These are phyloP conservation scores for Gymnogyps californianus DNA, from an alignment of 2,113 vertebrate species.

Conservation along the genomic window DNA sequence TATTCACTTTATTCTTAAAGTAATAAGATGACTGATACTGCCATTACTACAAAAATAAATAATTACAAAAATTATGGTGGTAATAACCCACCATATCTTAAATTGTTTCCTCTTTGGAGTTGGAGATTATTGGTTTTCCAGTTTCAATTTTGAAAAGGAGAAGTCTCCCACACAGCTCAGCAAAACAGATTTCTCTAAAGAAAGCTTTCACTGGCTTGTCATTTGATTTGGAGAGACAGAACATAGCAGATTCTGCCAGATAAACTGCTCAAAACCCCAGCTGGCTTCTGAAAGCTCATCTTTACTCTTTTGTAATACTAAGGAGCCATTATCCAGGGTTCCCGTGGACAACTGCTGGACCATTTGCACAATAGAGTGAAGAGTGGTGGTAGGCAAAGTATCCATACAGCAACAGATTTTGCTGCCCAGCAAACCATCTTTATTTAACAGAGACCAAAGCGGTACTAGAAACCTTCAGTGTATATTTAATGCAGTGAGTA, in stretches of 20 bases:
- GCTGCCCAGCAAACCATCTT: not conserved
- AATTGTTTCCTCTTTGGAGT: not conserved
- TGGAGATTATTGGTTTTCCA: not conserved
- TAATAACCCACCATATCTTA: not conserved
- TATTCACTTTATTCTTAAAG: not conserved
- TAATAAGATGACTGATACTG: not conserved
- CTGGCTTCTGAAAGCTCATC: not conserved
- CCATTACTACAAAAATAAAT: not conserved
- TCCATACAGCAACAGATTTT: not conserved
- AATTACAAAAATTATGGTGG: not conserved
- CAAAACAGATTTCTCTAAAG: not conserved
- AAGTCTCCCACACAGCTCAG: not conserved
- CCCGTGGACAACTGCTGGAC: not conserved
- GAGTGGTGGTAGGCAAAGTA: rapidly evolving
- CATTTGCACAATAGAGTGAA: not conserved
- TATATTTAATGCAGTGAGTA: not conserved
- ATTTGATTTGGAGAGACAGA: not conserved
- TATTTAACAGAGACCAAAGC: not conserved
- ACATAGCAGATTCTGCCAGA: not conserved
- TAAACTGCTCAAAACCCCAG: not conserved
- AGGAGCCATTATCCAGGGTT: not conserved
- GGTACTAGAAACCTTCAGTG: not conserved
- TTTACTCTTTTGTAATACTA: not conserved
- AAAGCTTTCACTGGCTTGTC: not conserved
- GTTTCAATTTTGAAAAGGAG: not conserved